Conservation (phyloP, 2,888 invertebrate genomes). For the Ochropacha duplaris region DNA sequence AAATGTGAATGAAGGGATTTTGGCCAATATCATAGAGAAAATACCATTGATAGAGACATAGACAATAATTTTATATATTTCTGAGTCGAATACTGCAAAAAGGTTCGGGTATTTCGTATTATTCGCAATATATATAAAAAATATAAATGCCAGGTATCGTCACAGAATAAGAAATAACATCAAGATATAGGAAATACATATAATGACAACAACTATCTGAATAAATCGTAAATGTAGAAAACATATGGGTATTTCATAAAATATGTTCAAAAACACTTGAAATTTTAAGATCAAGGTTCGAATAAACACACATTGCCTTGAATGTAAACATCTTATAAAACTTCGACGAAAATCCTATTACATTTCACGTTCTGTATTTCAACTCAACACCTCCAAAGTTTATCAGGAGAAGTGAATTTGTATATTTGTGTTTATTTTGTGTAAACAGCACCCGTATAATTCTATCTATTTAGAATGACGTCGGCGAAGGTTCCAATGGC, state of each 20-base stretch:
- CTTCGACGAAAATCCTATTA: neutral
- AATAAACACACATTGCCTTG: neutral
- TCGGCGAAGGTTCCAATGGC: constrained; percentile 28
- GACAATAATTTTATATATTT: neutral
- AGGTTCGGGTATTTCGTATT: neutral
- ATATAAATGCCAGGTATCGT: neutral
- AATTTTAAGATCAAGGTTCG: neutral
- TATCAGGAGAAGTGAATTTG: constrained; percentile 31
- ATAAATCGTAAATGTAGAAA: too few relatives aligned
- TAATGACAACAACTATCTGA: too few relatives aligned
- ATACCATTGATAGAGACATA: neutral
- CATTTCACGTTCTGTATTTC: neutral
- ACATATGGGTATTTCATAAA: neutral
- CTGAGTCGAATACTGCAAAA: neutral
- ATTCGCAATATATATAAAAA: neutral
- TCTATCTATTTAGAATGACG: constrained; percentile 23
- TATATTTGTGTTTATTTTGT: constrained; percentile 8
- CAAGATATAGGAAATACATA: neutral
- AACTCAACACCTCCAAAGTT: neutral
- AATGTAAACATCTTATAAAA: neutral
- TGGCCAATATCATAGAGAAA: neutral
- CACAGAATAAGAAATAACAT: neutral
- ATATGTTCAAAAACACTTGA: neutral
- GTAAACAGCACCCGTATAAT: constrained; percentile 4
- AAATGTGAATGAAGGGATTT: constrained; percentile 5